phyloP scores from a whole-genome alignment of 2,888 invertebrate genomes.

The Epirrhoe alternata region DNA sequence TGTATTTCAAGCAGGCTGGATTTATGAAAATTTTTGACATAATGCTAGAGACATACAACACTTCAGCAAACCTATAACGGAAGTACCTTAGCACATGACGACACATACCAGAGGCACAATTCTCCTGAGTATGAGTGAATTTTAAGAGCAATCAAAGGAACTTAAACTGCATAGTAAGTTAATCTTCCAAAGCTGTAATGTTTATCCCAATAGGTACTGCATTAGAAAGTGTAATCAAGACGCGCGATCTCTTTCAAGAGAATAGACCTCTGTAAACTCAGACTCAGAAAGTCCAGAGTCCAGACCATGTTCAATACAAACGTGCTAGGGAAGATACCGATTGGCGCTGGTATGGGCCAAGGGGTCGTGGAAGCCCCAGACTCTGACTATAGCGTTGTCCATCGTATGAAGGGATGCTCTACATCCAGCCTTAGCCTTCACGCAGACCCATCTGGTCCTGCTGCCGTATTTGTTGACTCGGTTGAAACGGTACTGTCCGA shows the following conservation, averaged over 20 bases:
- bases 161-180: neutral
- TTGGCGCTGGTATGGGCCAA: slow-evolving; percentile 77
- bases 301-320: neutral
- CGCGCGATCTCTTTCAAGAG: neutral
- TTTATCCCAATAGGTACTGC: neutral
- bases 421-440: slow-evolving; percentile 79
- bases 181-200: neutral
- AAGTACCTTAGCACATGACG: neutral
- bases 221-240: neutral
- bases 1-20: neutral
- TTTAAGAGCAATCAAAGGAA: neutral
- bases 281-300: too few relatives aligned
- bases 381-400: slow-evolving; percentile 79
- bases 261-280: neutral
- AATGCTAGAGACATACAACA: neutral
- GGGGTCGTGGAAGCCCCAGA: slow-evolving; percentile 80
- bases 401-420: slow-evolving; percentile 77
- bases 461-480: slow-evolving; percentile 79
- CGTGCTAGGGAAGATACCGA: slow-evolving; percentile 59
- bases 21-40: neutral
- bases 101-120: neutral
- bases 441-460: slow-evolving; percentile 78
- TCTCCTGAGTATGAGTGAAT: neutral
- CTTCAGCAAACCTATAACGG: neutral
- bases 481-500: slow-evolving; percentile 79